These are phyloP conservation scores for Corythucha ciliata DNA, from an alignment of 2,888 invertebrate species.

Conservation along the genomic window DNA sequence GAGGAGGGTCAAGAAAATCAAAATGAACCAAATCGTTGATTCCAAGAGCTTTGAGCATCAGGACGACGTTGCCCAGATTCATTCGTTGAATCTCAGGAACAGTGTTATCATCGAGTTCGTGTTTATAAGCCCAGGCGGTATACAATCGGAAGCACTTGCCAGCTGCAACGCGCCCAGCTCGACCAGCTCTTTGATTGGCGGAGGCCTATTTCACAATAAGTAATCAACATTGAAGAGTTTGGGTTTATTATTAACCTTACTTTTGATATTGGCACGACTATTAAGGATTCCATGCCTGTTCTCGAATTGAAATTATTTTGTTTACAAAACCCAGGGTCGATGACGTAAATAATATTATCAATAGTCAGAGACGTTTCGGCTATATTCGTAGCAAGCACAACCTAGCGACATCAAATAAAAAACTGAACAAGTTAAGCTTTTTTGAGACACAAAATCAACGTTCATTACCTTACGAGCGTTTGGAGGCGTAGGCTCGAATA, in stretches of 20 bases:
- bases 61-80: slow-evolving; percentile 88
- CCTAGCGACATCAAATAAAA: slow-evolving; percentile 44
- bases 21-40: slow-evolving; percentile 97
- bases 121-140: slow-evolving; percentile 97
- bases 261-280: slow-evolving; percentile 97
- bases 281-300: slow-evolving; percentile 96
- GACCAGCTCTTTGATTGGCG: slow-evolving; percentile 92
- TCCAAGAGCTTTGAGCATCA: slow-evolving; percentile 91
- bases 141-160: slow-evolving; percentile 98
- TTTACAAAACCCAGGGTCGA: slow-evolving; percentile 99
- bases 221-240: not conserved
- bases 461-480: slow-evolving; percentile 72
- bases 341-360: slow-evolving; percentile 96
- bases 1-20: slow-evolving; percentile 97
- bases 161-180: slow-evolving; percentile 90
- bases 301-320: slow-evolving; percentile 97
- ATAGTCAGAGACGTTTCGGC: slow-evolving; percentile 99
- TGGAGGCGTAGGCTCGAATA: slow-evolving; percentile 95
- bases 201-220: slow-evolving; percentile 51
- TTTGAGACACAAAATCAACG: not conserved
- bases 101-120: slow-evolving; percentile 96
- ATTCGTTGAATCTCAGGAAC: slow-evolving; percentile 98
- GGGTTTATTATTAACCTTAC: slow-evolving; percentile 35
- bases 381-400: slow-evolving; percentile 95
- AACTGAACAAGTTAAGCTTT: not conserved